Evolutionary conservation across 2,888 invertebrate species (phyloP).

Genomic region (Carcina quercana): DNA sequence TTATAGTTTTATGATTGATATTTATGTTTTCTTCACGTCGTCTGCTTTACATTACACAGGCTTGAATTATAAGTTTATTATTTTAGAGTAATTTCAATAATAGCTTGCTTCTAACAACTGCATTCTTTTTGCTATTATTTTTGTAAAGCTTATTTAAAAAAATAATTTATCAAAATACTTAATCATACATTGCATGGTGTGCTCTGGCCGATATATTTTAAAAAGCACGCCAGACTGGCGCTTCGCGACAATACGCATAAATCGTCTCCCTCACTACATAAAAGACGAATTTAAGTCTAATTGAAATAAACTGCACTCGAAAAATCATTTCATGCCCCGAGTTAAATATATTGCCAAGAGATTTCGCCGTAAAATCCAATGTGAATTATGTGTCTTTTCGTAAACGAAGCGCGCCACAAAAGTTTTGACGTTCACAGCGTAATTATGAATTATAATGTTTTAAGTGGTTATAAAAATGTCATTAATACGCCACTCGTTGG

Average conservation of each 20-base stretch:
- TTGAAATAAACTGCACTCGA: conserved; percentile 44
- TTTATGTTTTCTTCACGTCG: too few relatives aligned
- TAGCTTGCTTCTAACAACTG: too few relatives aligned
- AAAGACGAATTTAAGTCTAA: conserved; percentile 36
- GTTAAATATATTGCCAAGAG: conserved; percentile 7
- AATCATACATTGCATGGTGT: too few relatives aligned
- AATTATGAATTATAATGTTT: conserved; percentile 33
- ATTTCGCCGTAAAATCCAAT: conserved; percentile 20
- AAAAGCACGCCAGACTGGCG: conserved; percentile 15
- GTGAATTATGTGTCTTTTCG: conserved; percentile 1
- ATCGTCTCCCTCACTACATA: conserved; percentile 27
- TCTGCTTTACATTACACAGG: too few relatives aligned
- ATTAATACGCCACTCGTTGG: not conserved
- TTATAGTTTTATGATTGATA: too few relatives aligned
- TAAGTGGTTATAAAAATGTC: conserved; percentile 19
- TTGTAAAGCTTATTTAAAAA: not conserved
- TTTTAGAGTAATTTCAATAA: too few relatives aligned
- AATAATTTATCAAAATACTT: not conserved
- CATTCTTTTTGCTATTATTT: too few relatives aligned
- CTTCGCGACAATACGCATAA: conserved; percentile 35
- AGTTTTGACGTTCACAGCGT: conserved; percentile 11
- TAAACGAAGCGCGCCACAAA: conserved; percentile 3
- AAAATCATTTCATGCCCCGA: conserved; percentile 23
- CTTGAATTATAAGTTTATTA: too few relatives aligned
- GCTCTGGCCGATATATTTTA: not conserved